These are phyloP conservation scores for Stegophylla sp. DNA, from an alignment of 2,888 invertebrate species.

Conservation along the genomic window DNA sequence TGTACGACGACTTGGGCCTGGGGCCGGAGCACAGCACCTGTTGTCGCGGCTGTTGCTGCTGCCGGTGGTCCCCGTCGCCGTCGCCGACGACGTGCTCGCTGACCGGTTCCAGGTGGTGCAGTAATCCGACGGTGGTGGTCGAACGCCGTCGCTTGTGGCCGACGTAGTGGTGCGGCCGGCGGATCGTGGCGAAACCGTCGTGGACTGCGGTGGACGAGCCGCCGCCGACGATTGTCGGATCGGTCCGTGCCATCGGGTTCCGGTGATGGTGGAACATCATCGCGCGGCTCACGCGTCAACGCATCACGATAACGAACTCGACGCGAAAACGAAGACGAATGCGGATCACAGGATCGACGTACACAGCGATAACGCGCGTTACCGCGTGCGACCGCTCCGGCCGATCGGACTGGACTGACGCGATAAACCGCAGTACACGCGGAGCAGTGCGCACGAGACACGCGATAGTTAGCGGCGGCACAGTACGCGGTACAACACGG, in stretches of 20 bases:
- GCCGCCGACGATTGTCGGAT: background rate
- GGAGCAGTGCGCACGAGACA: background rate
- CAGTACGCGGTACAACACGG: background rate
- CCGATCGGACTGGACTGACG: constrained; percentile 39
- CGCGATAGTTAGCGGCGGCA: constrained; percentile 7
- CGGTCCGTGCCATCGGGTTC: constrained; percentile 30
- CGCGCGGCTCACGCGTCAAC: background rate
- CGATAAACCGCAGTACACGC: too few relatives aligned
- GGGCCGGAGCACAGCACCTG: constrained; percentile 36
- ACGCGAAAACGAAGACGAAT: background rate
- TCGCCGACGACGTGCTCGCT: constrained; percentile 70
- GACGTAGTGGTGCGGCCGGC: constrained; percentile 61
- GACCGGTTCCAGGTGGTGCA: constrained; percentile 65
- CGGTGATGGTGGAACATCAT: constrained; percentile 49
- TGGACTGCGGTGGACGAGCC: constrained; percentile 66
- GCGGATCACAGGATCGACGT: background rate
- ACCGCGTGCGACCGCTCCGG: background rate
- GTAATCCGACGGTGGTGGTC: constrained; percentile 61
- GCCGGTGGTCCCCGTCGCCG: constrained; percentile 67
- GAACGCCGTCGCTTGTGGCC: constrained; percentile 47
- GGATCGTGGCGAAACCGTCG: constrained; percentile 87
- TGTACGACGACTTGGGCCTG: constrained; percentile 62
- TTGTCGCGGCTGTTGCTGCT: background rate
- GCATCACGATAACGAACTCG: constrained; percentile 2
- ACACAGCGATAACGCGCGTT: background rate